These are phyloP conservation scores for Pempheris klunzingeri DNA, from an alignment of 2,797 vertebrate genomes.

Conservation along the genomic window DNA sequence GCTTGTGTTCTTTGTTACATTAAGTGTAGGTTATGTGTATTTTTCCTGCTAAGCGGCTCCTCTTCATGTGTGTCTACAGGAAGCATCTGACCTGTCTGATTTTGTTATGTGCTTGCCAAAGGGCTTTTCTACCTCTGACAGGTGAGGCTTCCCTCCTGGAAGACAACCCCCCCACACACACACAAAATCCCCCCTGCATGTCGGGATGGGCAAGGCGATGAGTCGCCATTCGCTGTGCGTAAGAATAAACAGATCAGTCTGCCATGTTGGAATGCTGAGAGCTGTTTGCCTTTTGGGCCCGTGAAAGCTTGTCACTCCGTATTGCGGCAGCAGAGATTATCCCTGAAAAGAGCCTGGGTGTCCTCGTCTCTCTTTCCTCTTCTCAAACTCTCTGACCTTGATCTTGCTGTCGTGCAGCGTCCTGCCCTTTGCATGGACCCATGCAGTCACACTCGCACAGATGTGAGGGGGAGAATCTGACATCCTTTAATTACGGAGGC, in stretches of 20 bases:
- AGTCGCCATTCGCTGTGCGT: constrained; percentile 47
- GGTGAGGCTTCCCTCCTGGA: constrained; percentile 66
- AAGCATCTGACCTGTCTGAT: constrained; percentile 59
- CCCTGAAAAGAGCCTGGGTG: constrained; percentile 64
- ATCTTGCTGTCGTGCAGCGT: constrained; percentile 56
- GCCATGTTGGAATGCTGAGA: constrained; percentile 77
- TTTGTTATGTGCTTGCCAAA: constrained; percentile 53
- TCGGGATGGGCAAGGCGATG: constrained; percentile 65
- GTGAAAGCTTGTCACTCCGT: constrained; percentile 76
- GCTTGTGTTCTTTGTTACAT: not conserved
- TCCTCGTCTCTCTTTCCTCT: constrained; percentile 55
- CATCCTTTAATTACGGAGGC: constrained; percentile 11
- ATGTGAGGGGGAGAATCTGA: constrained; percentile 9
- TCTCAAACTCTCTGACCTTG: constrained; percentile 76
- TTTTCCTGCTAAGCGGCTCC: constrained; percentile 18
- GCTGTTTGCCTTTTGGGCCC: constrained; percentile 80
- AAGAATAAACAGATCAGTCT: constrained; percentile 72
- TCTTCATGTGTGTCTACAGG: constrained; percentile 29
- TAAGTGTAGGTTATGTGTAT: constrained; percentile 3
- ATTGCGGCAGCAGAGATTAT: constrained; percentile 67
- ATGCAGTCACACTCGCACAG: constrained; percentile 38
- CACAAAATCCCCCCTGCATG: constrained; percentile 29
- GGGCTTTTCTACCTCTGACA: constrained; percentile 76
- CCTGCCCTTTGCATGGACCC: constrained; percentile 56
- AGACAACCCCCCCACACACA: constrained; percentile 54